Conservation (phyloP, 1,140 invertebrate species). For the Drosophila nannoptera region DNA sequence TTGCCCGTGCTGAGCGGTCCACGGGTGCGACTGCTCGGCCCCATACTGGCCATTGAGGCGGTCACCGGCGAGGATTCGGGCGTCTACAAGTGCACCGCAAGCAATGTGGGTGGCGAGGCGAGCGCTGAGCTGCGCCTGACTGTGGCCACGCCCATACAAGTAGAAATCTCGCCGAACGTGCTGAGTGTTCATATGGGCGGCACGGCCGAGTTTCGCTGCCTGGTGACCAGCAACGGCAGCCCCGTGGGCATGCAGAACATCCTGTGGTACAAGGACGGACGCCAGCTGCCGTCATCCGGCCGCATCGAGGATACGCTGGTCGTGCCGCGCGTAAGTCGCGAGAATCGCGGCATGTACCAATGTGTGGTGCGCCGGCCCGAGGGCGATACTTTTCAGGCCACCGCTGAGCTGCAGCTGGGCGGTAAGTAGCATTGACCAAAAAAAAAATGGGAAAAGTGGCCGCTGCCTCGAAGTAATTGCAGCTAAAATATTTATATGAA, state of each 20-base stretch:
- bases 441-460: neutral
- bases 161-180: conserved; percentile 85
- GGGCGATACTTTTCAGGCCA: conserved; percentile 88
- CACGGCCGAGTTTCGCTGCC: conserved; percentile 87
- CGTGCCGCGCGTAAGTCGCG: conserved; percentile 85
- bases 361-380: conserved; percentile 88
- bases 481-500: conserved; percentile 69
- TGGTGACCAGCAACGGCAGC: conserved; percentile 80
- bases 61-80: conserved; percentile 86
- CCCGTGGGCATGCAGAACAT: conserved; percentile 79
- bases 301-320: conserved; percentile 83
- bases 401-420: conserved; percentile 88
- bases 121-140: conserved; percentile 84
- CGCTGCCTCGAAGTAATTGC: conserved; percentile 34
- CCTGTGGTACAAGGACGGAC: conserved; percentile 88
- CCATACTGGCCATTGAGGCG: conserved; percentile 86
- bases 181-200: conserved; percentile 89
- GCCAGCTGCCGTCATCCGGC: conserved; percentile 84
- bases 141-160: conserved; percentile 85
- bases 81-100: conserved; percentile 84
- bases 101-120: conserved; percentile 85
- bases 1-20: conserved; percentile 83
- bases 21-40: conserved; percentile 83
- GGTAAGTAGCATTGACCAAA: conserved; percentile 81
- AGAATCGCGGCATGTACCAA: conserved; percentile 92